Conservation (phyloP, 2,888 invertebrate genomes). For the Synanthedon formicaeformis region DNA sequence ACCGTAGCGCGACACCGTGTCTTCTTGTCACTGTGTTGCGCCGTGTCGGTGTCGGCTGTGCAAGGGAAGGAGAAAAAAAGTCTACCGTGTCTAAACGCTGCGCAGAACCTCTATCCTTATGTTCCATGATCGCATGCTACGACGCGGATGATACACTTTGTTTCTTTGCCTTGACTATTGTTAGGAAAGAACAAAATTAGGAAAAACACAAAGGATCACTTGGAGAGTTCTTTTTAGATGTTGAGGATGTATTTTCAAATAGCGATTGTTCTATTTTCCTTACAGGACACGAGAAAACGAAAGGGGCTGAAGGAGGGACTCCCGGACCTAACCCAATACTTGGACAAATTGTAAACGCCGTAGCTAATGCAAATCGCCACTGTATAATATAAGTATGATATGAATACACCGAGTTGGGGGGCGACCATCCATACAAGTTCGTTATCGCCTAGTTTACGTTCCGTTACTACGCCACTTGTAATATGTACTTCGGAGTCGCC, state of each 20-base stretch:
- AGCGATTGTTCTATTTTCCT: constrained; percentile 14
- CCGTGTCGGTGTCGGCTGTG: constrained; percentile 71
- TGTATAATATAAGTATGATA: constrained; percentile 53
- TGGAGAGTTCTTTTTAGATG: no score
- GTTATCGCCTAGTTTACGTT: constrained; percentile 24
- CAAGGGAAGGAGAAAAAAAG: constrained; percentile 74
- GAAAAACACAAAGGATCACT: no score
- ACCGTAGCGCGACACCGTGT: constrained; percentile 28
- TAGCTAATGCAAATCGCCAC: constrained; percentile 55
- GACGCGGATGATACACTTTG: constrained; percentile 54
- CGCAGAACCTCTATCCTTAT: constrained; percentile 86
- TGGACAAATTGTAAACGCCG: constrained; percentile 96
- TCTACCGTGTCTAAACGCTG: constrained; percentile 74
- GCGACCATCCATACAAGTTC: neutral
- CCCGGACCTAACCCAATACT: constrained; percentile 93
- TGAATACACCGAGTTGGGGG: neutral
- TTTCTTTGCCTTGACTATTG: no score
- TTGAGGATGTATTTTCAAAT: no score
- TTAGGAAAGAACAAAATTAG: no score
- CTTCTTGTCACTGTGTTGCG: constrained; percentile 10
- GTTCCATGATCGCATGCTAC: constrained; percentile 77
- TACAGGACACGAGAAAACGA: constrained; percentile 94
- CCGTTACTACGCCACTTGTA: constrained; percentile 19
- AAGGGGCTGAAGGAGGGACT: constrained; percentile 99
- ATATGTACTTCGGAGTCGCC: neutral